Evolutionary conservation across 2,797 vertebrate genomes (phyloP), one percentile per base, ranked within the genome.

Genomic region (Semotilus atromaculatus): DNA sequence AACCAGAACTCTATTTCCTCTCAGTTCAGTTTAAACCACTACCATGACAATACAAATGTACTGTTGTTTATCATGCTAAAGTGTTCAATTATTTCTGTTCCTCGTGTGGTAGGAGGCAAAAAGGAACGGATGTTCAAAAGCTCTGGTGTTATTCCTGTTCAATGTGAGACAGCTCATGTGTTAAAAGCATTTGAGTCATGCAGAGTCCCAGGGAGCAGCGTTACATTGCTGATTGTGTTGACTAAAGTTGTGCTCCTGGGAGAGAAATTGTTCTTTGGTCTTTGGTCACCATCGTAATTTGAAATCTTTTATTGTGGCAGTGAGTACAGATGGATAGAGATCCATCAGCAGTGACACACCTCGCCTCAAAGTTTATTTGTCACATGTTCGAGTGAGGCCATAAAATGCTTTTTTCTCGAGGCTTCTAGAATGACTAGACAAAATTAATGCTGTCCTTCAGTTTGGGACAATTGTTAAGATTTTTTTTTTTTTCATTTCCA

Each of bases 291-390:
- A 60, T 45, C 51, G 60, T 70, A 43, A 67, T 68, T 45, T 38
- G 7, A 67, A 68, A 14, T 60, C 2, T 13, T 77, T 77, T 83
- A 77, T 77, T 43, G 74, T 76, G 18, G 21, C 55, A 31, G 10
- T 36, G 16, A 29, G n/a, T 43, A 18, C 58, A 40, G 67, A 38
- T 31, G 55, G 51, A 43, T 45, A 18, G 13, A 34, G 40, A 29
- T 53, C 13, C 7, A 2, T 45, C 26, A 29, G 66, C 66, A 70
- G 38, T n/a, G 83, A 51, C 76, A 72, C 68, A 2, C 67, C 83
- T 62, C 8, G 23, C 76, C 40, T 48, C 67, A 72, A 85, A 85
- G 76, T 48, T 64, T 82, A 64, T 23, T 51, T 84, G n/a, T 58
- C 5, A 55, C 73, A 45, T 55, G 62, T 26, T 83, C 36, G 23